These are phyloP conservation scores for Microtus oregoni DNA, from an alignment of 2,113 vertebrate species.

Conservation along the genomic window DNA sequence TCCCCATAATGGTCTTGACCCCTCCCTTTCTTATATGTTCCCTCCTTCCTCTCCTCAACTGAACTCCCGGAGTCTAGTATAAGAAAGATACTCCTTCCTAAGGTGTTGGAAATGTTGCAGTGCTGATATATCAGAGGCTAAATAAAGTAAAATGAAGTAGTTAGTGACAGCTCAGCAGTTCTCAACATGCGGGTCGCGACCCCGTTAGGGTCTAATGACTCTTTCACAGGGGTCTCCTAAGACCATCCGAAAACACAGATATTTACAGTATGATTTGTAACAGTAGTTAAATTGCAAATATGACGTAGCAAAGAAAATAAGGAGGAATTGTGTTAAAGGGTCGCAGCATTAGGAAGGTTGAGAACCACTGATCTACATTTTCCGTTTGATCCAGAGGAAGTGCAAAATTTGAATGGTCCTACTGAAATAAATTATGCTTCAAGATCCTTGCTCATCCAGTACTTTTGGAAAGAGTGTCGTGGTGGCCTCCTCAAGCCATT, in stretches of 20 bases:
- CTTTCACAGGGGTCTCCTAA: background rate
- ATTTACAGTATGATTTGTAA: background rate
- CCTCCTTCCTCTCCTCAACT: too few species aligned
- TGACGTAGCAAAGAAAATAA: background rate
- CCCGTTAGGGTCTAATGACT: background rate
- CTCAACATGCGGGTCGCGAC: background rate
- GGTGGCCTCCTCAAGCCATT: background rate
- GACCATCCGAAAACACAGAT: background rate
- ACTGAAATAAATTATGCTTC: background rate
- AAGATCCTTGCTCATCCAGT: background rate
- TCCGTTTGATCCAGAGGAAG: background rate
- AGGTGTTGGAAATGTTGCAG: background rate
- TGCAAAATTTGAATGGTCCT: background rate
- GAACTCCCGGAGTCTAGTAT: background rate
- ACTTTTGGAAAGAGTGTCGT: background rate
- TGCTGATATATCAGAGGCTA: background rate
- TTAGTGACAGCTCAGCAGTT: background rate
- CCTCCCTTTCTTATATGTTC: too few species aligned
- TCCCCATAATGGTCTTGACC: too few species aligned
- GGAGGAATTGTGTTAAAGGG: background rate
- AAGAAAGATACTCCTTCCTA: background rate
- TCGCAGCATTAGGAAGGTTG: background rate
- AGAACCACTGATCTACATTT: background rate
- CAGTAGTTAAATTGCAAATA: background rate
- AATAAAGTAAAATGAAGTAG: background rate